Conservation (phyloP, 2,113 vertebrate species). For the Xenopus laevis region DNA sequence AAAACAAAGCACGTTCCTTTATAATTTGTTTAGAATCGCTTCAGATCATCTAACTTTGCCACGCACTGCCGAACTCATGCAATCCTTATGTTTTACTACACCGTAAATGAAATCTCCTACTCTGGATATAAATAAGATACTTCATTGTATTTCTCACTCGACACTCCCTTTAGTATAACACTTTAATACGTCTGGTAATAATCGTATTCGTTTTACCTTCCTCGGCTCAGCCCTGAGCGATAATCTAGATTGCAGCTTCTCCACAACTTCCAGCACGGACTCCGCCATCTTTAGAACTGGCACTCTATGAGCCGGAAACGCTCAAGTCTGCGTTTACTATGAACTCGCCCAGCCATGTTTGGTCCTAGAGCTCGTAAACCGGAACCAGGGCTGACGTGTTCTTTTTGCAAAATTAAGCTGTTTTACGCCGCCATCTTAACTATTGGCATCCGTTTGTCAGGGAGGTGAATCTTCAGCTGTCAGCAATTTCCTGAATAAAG, state of each 20-base stretch:
- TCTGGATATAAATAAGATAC: no score
- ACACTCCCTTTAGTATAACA: no score
- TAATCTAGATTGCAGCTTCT: constrained; percentile 89
- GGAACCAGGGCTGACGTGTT: neutral
- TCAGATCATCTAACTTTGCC: no score
- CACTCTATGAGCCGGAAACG: constrained; percentile 70
- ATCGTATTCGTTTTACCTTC: constrained; percentile 70
- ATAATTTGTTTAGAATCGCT: no score
- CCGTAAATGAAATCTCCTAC: no score
- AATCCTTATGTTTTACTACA: no score
- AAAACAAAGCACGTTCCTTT: no score
- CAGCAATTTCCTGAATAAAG: no score
- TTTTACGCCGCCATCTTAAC: constrained; percentile 34
- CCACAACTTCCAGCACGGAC: constrained; percentile 88
- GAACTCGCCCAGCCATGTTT: neutral
- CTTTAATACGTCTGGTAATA: no score
- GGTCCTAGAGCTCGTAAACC: neutral
- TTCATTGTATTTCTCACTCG: no score
- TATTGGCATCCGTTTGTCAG: constrained; percentile 26
- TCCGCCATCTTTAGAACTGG: constrained; percentile 96
- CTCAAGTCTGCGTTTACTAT: constrained; percentile 51
- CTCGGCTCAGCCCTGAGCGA: constrained; percentile 79
- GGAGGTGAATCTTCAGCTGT: no score
- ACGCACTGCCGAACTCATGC: no score
- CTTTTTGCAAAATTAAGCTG: constrained; percentile 1